Evolutionary conservation across 2,888 invertebrate species (phyloP).

Genomic region (Cataglyphis livida): DNA sequence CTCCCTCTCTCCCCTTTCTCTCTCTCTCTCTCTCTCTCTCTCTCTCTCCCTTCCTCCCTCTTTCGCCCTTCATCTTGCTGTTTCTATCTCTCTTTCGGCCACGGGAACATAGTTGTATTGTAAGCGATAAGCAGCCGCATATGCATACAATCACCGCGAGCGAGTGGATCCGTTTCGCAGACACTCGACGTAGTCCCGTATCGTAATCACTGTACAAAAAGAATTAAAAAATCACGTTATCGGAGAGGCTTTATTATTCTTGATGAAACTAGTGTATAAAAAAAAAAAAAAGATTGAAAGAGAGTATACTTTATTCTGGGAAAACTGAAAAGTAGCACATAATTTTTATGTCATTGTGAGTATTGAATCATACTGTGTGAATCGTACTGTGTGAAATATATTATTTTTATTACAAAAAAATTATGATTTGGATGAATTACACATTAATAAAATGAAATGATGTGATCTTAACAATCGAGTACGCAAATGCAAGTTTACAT

Average conservation of each 20-base stretch:
- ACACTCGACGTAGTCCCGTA: constrained; percentile 61
- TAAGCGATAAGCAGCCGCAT: constrained; percentile 71
- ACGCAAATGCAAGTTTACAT: neutral
- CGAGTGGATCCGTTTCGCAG: constrained; percentile 70
- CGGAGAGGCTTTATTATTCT: constrained; percentile 44
- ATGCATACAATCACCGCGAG: constrained; percentile 71
- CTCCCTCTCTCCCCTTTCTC: constrained; percentile 20
- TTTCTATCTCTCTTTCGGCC: constrained; percentile 38
- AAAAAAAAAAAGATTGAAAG: constrained; percentile 30
- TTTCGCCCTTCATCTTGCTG: neutral
- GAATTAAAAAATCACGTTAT: constrained; percentile 44
- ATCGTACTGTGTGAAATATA: neutral
- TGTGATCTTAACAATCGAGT: constrained; percentile 11
- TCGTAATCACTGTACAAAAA: constrained; percentile 50
- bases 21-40: neutral
- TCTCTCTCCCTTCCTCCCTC: constrained; percentile 11
- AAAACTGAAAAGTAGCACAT: constrained; percentile 25
- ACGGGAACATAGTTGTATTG: constrained; percentile 57
- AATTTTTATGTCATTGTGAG: constrained; percentile 19
- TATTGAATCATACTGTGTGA: neutral
- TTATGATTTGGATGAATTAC: neutral
- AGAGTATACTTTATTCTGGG: neutral
- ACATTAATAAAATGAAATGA: neutral
- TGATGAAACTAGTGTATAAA: neutral
- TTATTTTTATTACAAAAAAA: constrained; percentile 6